These are phyloP conservation scores for Nycticorax nycticorax DNA, from an alignment of 2,113 vertebrate genomes.

Conservation along the genomic window DNA sequence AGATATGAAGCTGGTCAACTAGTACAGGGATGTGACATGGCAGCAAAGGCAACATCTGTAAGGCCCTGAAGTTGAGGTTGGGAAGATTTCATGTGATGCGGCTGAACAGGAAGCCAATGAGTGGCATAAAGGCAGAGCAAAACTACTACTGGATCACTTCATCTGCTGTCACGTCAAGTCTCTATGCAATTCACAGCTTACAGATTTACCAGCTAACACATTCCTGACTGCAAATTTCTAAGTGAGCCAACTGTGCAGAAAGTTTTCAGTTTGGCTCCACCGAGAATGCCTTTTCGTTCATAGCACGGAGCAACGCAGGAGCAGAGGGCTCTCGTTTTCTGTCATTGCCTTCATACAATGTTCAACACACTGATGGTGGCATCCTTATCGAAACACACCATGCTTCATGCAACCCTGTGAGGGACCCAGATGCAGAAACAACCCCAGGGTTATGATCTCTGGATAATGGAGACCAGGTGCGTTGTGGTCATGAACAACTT, in stretches of 20 bases:
- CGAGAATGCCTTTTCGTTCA: background rate
- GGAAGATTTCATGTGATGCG: background rate
- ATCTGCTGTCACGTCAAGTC: background rate
- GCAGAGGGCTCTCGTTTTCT: background rate
- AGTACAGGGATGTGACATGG: background rate
- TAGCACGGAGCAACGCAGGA: accelerated
- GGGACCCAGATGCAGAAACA: background rate
- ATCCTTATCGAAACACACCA: background rate
- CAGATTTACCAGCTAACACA: background rate
- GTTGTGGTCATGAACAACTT: background rate
- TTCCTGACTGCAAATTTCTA: background rate
- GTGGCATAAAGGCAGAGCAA: background rate
- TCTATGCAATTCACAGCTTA: background rate
- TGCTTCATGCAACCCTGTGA: background rate
- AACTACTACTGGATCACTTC: background rate
- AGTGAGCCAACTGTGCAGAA: background rate
- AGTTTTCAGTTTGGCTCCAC: background rate
- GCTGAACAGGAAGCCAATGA: background rate
- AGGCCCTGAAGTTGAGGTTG: background rate
- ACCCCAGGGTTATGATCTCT: background rate
- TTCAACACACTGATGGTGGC: background rate
- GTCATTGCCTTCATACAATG: background rate
- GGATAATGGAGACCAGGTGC: background rate
- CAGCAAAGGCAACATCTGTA: background rate
- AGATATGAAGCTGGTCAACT: background rate